Evolutionary conservation across 35 echinoderm and acorn worm species (phyloP).

Genomic region (Heliocidaris erythrogramma): DNA sequence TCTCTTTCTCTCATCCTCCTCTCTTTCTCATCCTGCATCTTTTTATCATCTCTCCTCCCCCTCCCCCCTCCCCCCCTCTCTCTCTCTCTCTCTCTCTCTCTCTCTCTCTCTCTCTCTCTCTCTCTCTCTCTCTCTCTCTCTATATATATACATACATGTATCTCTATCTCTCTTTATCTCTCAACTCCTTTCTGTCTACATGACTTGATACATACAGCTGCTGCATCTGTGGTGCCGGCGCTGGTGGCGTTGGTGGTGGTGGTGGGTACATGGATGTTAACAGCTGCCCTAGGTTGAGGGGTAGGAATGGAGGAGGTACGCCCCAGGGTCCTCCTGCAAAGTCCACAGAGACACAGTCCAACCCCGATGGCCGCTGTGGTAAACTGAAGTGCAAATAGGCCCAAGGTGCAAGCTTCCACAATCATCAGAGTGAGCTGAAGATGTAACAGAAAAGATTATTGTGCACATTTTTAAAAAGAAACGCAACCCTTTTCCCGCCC

Average conservation of each 20-base stretch:
- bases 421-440: slow-evolving; percentile 17
- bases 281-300: neutral
- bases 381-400: slow-evolving; percentile 16
- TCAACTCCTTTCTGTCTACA: no score
- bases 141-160: no score
- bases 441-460: neutral
- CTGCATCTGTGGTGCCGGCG: neutral
- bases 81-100: no score
- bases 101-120: no score
- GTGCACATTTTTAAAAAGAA: no score
- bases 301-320: neutral
- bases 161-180: no score
- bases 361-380: slow-evolving; percentile 14
- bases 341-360: neutral
- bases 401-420: slow-evolving; percentile 14
- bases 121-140: no score
- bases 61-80: no score
- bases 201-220: neutral
- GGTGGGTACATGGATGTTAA: neutral
- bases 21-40: neutral
- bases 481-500: no score
- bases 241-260: neutral
- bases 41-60: no score
- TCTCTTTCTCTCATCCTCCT: neutral
- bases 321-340: neutral